Evolutionary conservation across 2,888 invertebrate genomes (phyloP).

Genomic region (Neelides folsomi): DNA sequence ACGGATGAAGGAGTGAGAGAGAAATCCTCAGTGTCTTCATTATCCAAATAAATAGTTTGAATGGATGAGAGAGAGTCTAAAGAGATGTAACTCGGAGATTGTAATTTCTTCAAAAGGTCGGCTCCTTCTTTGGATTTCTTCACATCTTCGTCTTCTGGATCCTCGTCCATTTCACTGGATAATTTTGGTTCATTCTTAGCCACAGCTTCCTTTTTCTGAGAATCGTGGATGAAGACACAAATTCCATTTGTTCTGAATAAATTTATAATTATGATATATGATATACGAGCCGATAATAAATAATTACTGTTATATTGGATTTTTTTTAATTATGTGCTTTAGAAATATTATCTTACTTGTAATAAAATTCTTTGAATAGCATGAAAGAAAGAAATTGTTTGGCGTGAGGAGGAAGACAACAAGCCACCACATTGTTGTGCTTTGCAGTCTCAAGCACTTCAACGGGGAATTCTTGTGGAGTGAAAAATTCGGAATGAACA

Average conservation of each 20-base stretch:
- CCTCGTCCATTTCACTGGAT: not conserved
- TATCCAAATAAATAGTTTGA: conserved; percentile 11
- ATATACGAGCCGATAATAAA: not conserved
- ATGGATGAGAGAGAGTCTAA: conserved; percentile 27
- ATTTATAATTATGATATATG: not conserved
- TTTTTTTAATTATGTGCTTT: not conserved
- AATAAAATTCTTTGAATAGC: conserved; percentile 33
- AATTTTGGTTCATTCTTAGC: not conserved
- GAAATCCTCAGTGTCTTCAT: conserved; percentile 10
- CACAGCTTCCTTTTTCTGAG: not conserved
- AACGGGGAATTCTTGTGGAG: conserved; percentile 33
- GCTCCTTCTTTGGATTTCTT: conserved; percentile 4
- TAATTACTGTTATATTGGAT: not conserved
- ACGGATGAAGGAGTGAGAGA: conserved; percentile 15
- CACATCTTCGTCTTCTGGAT: conserved; percentile 1
- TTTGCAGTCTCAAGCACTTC: conserved; percentile 32
- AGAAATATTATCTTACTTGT: conserved; percentile 15
- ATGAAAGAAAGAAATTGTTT: conserved; percentile 33
- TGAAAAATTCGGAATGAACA: conserved; percentile 32
- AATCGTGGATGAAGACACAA: conserved; percentile 26
- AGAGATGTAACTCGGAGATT: conserved; percentile 17
- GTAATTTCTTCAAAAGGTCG: not conserved
- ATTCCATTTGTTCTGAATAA: conserved; percentile 24
- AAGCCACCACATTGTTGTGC: conserved; percentile 27
- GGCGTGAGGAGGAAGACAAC: conserved; percentile 29